Base-by-base conservation (phyloP, 2,888 invertebrate genomes). In the Tetragonula carbonaria region DNA sequence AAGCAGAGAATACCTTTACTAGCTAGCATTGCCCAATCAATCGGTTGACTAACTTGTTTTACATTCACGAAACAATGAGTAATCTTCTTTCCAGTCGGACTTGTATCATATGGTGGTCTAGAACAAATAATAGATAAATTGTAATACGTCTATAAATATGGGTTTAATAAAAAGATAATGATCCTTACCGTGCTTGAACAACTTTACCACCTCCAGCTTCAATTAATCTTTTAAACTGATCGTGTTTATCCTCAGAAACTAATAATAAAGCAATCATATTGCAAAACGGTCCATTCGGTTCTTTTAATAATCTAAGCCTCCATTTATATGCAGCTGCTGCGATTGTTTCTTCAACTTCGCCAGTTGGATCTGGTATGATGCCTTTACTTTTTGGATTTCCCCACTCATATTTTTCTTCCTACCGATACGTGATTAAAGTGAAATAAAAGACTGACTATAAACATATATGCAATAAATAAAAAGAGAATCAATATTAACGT, bases 341-440 rank as follows among this genome's bases (percentile, higher is more conserved):
- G 18, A 97, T 95, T 0, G 94, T 92, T 4, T 95, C 95, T 90
- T 93, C 95, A 53, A 90, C 95, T 51, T 93, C 95, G 68, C 67
- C 95, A 87, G 53, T 89, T 55, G 95, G 91, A 4, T 96, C 92
- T 0, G 95, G 93, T 0, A 96, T 95, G 0, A 95, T 95, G 4
- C 94, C 95, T 74, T 91, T 89, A 0, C 97, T 96, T 74, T 95
- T 94, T 0, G 97, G 97, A 94, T 98, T 98, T 4, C 98, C 98
- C 97, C 97, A 98, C 93, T 98, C 98, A 94, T 96, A 98, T 0
- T 96, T 95, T 90, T 97, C 97, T 93, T 98, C 98, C 97, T 97
- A 90, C 28, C 71, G 65, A 65, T 8, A 45, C 2, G 1, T 13
- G 8, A 67, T 74, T 28, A 50, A 1, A 33, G 2, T 28, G 16